These are phyloP conservation scores for Coluber constrictor DNA, from an alignment of 2,797 vertebrate genomes.

Conservation along the genomic window DNA sequence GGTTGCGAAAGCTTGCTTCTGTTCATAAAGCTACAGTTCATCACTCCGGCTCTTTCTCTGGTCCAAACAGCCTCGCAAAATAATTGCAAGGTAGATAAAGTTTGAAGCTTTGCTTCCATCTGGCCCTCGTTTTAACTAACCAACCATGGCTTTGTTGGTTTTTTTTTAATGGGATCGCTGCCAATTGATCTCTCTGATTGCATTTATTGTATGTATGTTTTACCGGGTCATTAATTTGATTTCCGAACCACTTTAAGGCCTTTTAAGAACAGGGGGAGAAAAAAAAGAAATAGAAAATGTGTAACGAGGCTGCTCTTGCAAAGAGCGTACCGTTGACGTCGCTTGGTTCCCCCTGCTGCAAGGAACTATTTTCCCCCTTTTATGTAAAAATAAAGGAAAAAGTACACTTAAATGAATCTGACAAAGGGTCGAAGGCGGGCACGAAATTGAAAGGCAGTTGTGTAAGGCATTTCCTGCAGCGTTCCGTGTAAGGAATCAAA, in stretches of 20 bases:
- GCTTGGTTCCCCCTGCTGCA: too few relatives aligned
- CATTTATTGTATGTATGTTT: neutral
- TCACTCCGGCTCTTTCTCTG: rapidly evolving
- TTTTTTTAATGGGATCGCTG: neutral
- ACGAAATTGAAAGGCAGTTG: neutral
- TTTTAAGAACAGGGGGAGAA: too few relatives aligned
- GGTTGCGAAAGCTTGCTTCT: neutral
- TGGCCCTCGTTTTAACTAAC: neutral
- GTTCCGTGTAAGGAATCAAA: neutral
- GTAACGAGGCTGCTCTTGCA: neutral
- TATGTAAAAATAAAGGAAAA: neutral
- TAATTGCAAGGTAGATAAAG: neutral
- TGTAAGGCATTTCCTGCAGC: neutral
- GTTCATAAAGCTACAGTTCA: neutral
- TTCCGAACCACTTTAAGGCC: neutral
- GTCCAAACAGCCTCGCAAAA: neutral
- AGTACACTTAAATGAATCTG: neutral
- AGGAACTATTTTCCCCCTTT: neutral
- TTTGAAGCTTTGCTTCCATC: neutral
- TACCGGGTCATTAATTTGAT: neutral
- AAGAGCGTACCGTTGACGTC: too few relatives aligned
- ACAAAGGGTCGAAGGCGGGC: neutral
- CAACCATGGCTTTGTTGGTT: neutral
- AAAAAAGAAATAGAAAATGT: neutral
- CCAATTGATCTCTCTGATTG: neutral